These are phyloP conservation scores for Oophaga pumilio DNA, from an alignment of 2,113 vertebrate species.

Conservation along the genomic window DNA sequence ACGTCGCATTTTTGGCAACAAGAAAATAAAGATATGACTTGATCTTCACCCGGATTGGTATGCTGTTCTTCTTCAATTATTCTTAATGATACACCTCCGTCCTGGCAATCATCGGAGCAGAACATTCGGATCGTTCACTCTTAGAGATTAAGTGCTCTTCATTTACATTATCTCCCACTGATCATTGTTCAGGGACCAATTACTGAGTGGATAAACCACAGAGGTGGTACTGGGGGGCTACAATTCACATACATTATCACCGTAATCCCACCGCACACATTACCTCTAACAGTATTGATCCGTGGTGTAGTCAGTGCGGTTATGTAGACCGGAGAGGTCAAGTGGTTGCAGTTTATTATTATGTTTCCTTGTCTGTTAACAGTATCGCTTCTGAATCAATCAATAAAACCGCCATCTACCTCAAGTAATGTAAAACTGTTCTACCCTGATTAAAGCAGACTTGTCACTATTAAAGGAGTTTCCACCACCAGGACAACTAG, in stretches of 20 bases:
- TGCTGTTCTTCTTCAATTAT: too few species aligned
- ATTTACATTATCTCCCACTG: not conserved
- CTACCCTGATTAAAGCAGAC: not conserved
- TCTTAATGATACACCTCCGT: not conserved
- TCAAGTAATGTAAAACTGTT: not conserved
- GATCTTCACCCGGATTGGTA: too few species aligned
- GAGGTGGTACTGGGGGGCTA: not conserved
- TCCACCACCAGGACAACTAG: too few species aligned
- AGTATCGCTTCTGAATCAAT: not conserved
- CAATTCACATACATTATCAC: not conserved
- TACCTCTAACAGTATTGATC: constrained; percentile 40
- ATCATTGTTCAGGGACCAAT: not conserved
- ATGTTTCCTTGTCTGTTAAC: constrained; percentile 1
- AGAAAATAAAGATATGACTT: too few species aligned
- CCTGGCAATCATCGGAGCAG: not conserved
- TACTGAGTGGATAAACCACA: constrained; percentile 36
- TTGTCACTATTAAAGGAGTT: not conserved
- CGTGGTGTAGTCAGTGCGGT: not conserved
- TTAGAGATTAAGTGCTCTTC: not conserved
- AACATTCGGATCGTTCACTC: not conserved
- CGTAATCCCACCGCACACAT: constrained; percentile 33
- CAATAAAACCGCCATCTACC: constrained; percentile 20
- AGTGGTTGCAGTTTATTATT: constrained; percentile 19
- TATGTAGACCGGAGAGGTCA: constrained; percentile 2
- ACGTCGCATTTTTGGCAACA: too few species aligned